Base-by-base conservation (phyloP, 2,113 vertebrate species). In the Suncus etruscus region DNA sequence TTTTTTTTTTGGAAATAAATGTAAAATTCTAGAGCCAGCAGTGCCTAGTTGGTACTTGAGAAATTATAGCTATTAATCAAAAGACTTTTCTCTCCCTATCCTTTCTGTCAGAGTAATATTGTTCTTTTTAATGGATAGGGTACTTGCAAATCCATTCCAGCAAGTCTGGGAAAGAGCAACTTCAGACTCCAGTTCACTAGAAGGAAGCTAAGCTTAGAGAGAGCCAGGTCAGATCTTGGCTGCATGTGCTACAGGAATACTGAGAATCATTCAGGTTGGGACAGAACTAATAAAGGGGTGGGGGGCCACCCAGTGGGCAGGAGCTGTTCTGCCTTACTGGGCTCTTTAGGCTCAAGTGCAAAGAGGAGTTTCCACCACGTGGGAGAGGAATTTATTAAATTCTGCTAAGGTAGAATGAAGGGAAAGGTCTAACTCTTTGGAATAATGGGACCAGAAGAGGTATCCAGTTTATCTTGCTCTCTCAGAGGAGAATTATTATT, bases 11-110 rank as follows among this genome's bases (percentile, higher is more conserved):
- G 77, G 63, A 86, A 87, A 54, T 78, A 31, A 45, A 61, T 80
- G 81, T 87, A 90, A 74, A 31, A 68, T 39, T 90, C 83, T 87
- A n/a, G 5, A 76, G 78, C 75, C 54, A 47, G 74, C 22, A 61
- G 66, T 51, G 85, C 50, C 75, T 83, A 45, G 58, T 27, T 89
- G 94, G 31, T 47, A 76, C 75, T 91, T 75, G 85, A 82, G 72
- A 87, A 87, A 94, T 65, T 72, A 76, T 82, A 72, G 63, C 82
- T 88, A 50, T 95, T 94, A 92, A 94, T 61, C 69, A 91, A 31
- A 39, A 92, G 31, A 63, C 83, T 54, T 39, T 39, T 39, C 39
- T 39, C 39, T 39, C 39, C 54, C 54, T 39, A 12, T 54, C 54
- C 54, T 54, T 54, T 54, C 54, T 15, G 54, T 16, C 3, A 54